Evolutionary conservation across 2,113 vertebrate species (phyloP), one percentile per base, ranked within the genome.

Genomic region (Ophthalmolycus amberensis): DNA sequence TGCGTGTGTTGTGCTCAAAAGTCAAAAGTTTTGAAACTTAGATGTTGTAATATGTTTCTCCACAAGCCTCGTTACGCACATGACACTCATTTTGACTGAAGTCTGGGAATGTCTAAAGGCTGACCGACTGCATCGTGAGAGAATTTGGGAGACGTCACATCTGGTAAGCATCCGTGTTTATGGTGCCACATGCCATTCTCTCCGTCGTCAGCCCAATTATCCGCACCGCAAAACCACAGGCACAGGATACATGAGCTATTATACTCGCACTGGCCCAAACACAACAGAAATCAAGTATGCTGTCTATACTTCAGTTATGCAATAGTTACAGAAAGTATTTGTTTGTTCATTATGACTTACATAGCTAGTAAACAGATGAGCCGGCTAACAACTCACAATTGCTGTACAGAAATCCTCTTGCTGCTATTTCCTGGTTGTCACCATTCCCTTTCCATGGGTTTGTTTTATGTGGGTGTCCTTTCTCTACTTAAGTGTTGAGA

Each of bases 101-200:
- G 22, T 42, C 34, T 69, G 25, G 32, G 56, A 69, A 73, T 72
- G 37, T 86, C 69, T 46, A 0, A 0, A 16, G 42, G 4, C 20
- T 83, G 48, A 42, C 56, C 2, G 40, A 80, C 60, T 80, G 25
- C 42, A 64, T 89, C 77, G 84, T 62, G 32, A 66, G 65, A 66
- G 42, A 80, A 56, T 38, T 79, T 72, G 59, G 78, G 68, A 52
- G 42, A 83, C 34, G 63, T 85, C 75, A 87, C 91, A 93, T 93
- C 85, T 92, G 91, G 88, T 84, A 81, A 86, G 52, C 86, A 88
- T 90, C 75, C 50, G 25, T 65, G 83, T 90, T 92, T 84, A 91
- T 89, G 73, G 76, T 80, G 85, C 91, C 83, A 80, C 90, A 91
- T 90, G 88, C 84, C 87, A 80, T 85, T 86, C 83, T 82, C 73